Base-by-base conservation (phyloP, 2,888 invertebrate species). In the Cryptocephalus primarius region DNA sequence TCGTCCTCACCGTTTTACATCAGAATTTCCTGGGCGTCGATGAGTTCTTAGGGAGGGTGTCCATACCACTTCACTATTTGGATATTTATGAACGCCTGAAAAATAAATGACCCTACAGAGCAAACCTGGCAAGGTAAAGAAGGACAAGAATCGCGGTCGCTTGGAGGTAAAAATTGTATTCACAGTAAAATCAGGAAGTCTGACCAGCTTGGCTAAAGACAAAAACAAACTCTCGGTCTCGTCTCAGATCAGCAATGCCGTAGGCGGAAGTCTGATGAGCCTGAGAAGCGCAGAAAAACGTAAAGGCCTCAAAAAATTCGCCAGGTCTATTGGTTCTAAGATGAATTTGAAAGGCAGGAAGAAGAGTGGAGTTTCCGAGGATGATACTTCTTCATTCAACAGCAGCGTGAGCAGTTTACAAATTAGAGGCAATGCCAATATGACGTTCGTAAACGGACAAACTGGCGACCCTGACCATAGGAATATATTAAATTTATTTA, bases 61-160 rank as follows among this genome's bases (percentile, higher is more conserved):
- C 81, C 62, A 80, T 95, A 65, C 92, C 93, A 46, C 76, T 96
- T 57, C 84, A 88, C 67, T 86, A 87, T 67, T 85, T 92, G 72
- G 92, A 93, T 71, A 85, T 88, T 41, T 93, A 93, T 66, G 94
- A 94, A 66, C 77, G 89, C 58, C 91, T 94, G 34, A 83, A 82
- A 67, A 89, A 87, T 67, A 84, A 85, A 69, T 84, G 82, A 72
- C 76, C 49, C 69, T 85, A 48, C 78, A 83, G 62, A 85, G 87
- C 58, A 95, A 94, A 70, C 82, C 88, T 36, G 89, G 90, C 56
- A 36, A 36, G 36, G 80, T 77, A 61, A 74, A 75, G 52, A 88
- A 76, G 52, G 56, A 57, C 36, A 82, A 92, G 64, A 83, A 87
- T 52, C 77, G 92, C 52, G 93, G 92, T 32, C 88, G 90, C 54